Evolutionary conservation across 1,140 invertebrate genomes (phyloP), one percentile per base, ranked within the genome.

Genomic region (Chrysoperla carnea): DNA sequence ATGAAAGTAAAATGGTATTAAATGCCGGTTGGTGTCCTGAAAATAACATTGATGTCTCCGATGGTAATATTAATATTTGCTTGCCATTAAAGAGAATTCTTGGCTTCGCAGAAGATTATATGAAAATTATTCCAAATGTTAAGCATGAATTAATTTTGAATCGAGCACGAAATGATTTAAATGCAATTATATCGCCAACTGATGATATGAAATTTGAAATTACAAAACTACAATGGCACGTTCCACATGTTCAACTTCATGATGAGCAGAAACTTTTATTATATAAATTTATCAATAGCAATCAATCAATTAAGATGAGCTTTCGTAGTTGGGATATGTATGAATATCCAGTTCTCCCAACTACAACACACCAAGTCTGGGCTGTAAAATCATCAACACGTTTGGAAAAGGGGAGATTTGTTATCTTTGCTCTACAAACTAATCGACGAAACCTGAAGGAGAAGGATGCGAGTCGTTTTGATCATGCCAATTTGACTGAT

Each of bases 51-150:
- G 8, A 53, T 5, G 35, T 53, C 17, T 54, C 55, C 42, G 47
- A 45, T 8, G 47, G 50, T n/a, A 42, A 53, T 38, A 60, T 60
- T 43, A 46, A 57, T 36, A 47, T 55, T 15, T 45, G 46, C 12
- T 48, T 65, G 27, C 60, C 61, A 8, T 37, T 64, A 6, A 56
- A 45, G 23, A 41, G 53, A 31, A 36, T 64, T 1, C 44, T 61
- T 1, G 57, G 58, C 12, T 63, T 63, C 51, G 56, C 54, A 29
- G 57, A 64, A 48, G 60, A 64, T 50, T 64, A 60, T 50, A 48
- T 50, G 36, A 53, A 55, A 49, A 54, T 66, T 31, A 46, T 63
- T 11, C 39, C 59, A 1, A 61, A 63, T 44, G 50, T 48, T 41
- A 59, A 61, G 47, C 60, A 62, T 51, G 59, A 64, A 46, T 37